A percentile compares a stretch with the other conserved stretches of the same genome.
Conservation (phyloP, 2,888 invertebrate genomes). For the Apomyelois bistriatella region DNA sequence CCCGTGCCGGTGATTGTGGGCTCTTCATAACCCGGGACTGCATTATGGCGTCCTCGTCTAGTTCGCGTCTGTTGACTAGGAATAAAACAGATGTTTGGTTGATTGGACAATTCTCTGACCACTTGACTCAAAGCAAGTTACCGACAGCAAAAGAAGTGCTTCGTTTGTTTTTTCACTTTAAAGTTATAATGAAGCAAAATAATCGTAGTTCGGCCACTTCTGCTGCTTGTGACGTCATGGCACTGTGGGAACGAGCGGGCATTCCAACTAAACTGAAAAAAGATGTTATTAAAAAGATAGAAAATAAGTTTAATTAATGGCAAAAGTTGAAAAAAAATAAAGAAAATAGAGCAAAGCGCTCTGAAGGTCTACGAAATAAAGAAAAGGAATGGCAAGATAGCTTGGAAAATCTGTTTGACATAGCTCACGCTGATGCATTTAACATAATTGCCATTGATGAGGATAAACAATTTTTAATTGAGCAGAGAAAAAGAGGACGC, state of each 20-base stretch:
- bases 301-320: conserved; percentile 15
- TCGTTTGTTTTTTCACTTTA: not conserved
- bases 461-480: conserved; percentile 29
- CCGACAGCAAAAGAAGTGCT: not conserved
- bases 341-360: conserved; percentile 13
- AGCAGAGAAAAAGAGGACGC: conserved; percentile 31
- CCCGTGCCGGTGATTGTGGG: too few relatives aligned
- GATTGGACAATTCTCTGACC: not conserved
- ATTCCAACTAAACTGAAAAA: conserved; percentile 9
- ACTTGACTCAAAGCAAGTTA: not conserved
- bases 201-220: conserved; percentile 3
- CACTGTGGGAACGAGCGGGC: not conserved
- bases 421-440: conserved; percentile 22
- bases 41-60: not conserved
- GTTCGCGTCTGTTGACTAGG: not conserved
- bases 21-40: too few relatives aligned
- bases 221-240: conserved; percentile 4
- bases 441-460: conserved; percentile 15
- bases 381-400: conserved; percentile 15
- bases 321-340: conserved; percentile 16
- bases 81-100: conserved; percentile 1
- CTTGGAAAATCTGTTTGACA: conserved; percentile 24
- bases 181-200: conserved; percentile 3
- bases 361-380: conserved; percentile 9
- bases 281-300: conserved; percentile 14